Evolutionary conservation across 2,113 vertebrate species (phyloP).

Genomic region (Rhinolophus sinicus): DNA sequence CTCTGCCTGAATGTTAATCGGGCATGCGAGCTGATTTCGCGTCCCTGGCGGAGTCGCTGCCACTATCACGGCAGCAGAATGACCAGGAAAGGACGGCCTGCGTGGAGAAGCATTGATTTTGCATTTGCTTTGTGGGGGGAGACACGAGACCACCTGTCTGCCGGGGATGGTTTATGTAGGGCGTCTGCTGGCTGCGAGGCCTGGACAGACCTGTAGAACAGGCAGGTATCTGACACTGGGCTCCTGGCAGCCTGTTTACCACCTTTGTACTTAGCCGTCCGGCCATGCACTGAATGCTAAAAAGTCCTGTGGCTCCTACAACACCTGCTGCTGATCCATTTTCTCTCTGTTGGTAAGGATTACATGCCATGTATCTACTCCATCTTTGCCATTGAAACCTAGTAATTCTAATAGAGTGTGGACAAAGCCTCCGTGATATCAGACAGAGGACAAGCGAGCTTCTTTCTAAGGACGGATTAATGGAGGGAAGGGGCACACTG

Average conservation of each 20-base stretch:
- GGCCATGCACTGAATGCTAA: slow-evolving; percentile 43
- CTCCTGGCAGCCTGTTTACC: slow-evolving; percentile 10
- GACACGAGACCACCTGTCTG: background rate
- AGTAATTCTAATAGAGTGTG: background rate
- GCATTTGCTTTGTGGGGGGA: slow-evolving; percentile 17
- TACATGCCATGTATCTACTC: background rate
- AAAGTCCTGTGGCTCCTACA: background rate
- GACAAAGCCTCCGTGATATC: background rate
- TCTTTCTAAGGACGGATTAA: background rate
- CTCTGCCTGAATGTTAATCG: slow-evolving; percentile 76
- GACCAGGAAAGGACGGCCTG: background rate
- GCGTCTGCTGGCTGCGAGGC: background rate
- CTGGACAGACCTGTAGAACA: background rate
- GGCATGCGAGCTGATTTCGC: slow-evolving; percentile 42
- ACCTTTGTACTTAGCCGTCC: background rate
- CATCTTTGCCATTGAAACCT: background rate
- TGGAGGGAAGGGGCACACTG: background rate
- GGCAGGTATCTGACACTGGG: background rate
- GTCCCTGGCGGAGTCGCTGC: background rate
- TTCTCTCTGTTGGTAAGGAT: background rate
- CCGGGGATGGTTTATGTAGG: background rate
- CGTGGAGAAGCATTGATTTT: slow-evolving; percentile 31
- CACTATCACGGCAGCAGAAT: background rate
- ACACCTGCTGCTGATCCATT: background rate
- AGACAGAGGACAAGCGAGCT: background rate